These are phyloP conservation scores for Pygoscelis adeliae DNA, from an alignment of 2,113 vertebrate species.

Conservation along the genomic window DNA sequence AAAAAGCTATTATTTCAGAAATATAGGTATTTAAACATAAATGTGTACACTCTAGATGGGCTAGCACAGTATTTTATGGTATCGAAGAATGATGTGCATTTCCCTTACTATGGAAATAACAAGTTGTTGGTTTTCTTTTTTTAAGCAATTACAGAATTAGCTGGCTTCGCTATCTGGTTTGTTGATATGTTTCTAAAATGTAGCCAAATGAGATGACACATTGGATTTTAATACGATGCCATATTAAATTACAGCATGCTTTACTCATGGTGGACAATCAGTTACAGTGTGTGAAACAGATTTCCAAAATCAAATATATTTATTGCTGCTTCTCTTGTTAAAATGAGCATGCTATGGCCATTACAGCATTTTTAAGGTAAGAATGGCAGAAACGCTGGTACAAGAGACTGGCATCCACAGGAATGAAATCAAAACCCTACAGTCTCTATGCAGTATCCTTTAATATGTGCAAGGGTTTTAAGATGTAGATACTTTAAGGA, in stretches of 20 bases:
- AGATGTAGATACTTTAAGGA: not conserved
- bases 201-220: slow-evolving; percentile 45
- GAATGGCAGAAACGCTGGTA: not conserved
- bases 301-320: slow-evolving; percentile 31
- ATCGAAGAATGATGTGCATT: not conserved
- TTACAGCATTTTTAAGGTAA: not conserved
- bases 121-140: not conserved
- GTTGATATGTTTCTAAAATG: not conserved
- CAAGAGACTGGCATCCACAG: not conserved
- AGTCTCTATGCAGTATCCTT: not conserved
- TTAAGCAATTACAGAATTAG: slow-evolving; percentile 43
- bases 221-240: slow-evolving; percentile 26
- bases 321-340: not conserved
- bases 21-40: not conserved
- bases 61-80: not conserved
- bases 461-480: not conserved
- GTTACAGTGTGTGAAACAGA: not conserved
- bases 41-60: not conserved
- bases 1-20: slow-evolving; percentile 3
- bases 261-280: not conserved
- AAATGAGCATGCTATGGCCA: rapidly evolving
- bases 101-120: not conserved
- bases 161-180: slow-evolving; percentile 11
- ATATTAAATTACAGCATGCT: slow-evolving; percentile 13
- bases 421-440: not conserved